These are phyloP conservation scores for Trinectes maculatus DNA, from an alignment of 2,113 vertebrate species.

Conservation along the genomic window DNA sequence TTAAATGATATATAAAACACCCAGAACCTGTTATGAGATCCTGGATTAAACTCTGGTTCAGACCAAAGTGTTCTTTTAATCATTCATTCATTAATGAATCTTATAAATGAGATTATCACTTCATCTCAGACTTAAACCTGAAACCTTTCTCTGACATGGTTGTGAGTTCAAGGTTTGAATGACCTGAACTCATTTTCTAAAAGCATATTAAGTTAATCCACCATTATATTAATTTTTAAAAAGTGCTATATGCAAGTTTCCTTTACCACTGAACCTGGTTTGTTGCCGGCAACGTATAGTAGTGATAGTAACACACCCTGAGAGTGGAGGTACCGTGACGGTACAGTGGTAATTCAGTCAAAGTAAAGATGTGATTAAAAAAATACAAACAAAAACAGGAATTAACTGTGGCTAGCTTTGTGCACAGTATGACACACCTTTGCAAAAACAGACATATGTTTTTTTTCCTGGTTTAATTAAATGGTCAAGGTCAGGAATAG, in stretches of 20 bases:
- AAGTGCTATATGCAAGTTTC: not conserved
- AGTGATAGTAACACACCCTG: too few species aligned
- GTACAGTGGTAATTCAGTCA: too few species aligned
- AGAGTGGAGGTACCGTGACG: too few species aligned
- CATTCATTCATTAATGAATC: not conserved
- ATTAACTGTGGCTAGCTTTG: too few species aligned
- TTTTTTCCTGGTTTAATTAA: conserved; percentile 62
- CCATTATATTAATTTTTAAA: not conserved
- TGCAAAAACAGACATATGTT: conserved; percentile 1
- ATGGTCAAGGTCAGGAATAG: conserved; percentile 64
- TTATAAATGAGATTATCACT: not conserved
- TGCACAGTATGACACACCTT: not conserved
- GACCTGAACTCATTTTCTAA: not conserved
- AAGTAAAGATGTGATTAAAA: too few species aligned
- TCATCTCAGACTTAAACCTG: not conserved
- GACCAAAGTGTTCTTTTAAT: not conserved
- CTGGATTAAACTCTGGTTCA: not conserved
- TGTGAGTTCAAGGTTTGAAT: not conserved
- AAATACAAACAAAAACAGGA: too few species aligned
- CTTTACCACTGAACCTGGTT: too few species aligned
- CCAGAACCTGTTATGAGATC: not conserved
- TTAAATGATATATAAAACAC: not conserved
- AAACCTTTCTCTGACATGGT: too few species aligned
- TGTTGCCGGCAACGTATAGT: too few species aligned
- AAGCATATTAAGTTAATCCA: not conserved